Base-by-base conservation (phyloP, 2,113 vertebrate genomes). In the Numida meleagris region DNA sequence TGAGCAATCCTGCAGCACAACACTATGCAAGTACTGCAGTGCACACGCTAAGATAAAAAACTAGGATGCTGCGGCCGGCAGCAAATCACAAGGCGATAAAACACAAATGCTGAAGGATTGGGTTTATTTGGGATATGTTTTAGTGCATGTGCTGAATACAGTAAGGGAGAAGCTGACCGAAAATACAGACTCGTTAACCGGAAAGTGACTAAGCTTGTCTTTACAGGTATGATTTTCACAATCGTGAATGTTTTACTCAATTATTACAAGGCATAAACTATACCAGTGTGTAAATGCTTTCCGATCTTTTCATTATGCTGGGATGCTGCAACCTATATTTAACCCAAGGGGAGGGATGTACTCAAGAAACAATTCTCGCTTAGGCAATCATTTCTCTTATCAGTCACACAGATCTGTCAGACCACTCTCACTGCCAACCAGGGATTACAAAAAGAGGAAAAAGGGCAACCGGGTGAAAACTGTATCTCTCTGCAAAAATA, bases 331-430 rank as follows among this genome's bases (percentile, higher is more conserved):
- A 78, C 58, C 82, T 95, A 67, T 75, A 93, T 92, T 95, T 93
- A 96, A 93, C 82, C 73, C 92, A 94, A 85, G 68, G 81, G 91
- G 70, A 96, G 94, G 81, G 82, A 95, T 82, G 68, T 89, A 67
- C 92, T 94, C 75, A 81, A 86, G 88, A 96, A 95, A 94, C 88
- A 94, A 86, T 94, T 89, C 57, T 88, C 66, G 94, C 82, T 67
- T 93, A 95, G 78, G 92, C 92, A 92, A 85, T 92, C 16, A 66
- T 86, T 94, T 79, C 50, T 83, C 42, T 86, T 87, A 93, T 61
- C 76, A 78, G 73, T 34, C 81, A 72, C 48, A 75, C 10, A 88
- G 85, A 92, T 95, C 93, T 65, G 58, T 88, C 70, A 78, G 90
- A 75, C 76, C 4, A 3, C 66, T 88, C 82, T 55, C 90, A 62